phyloP scores from a whole-genome alignment of 1,140 invertebrate species.

The Tetragonula clypearis region DNA sequence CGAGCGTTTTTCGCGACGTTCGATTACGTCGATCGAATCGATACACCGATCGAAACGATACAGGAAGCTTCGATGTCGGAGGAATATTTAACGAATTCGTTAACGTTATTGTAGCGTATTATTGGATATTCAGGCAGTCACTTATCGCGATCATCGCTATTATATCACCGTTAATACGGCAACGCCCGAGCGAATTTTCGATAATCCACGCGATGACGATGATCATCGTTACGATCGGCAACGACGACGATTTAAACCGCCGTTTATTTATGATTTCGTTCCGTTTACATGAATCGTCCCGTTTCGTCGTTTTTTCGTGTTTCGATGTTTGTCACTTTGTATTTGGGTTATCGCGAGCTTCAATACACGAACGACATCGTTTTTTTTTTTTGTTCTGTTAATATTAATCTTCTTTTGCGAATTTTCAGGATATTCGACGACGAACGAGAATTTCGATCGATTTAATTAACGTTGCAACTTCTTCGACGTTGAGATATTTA shows the following conservation, averaged over 20 bases:
- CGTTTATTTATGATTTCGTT: not conserved
- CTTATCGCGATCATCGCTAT: slow-evolving; percentile 40
- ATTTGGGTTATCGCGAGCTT: no score
- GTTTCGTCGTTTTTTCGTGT: no score
- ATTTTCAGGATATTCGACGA: no score
- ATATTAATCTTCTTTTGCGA: no score
- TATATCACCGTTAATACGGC: not conserved
- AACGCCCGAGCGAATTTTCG: not conserved
- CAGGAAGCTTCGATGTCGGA: not conserved
- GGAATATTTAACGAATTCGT: slow-evolving; percentile 39
- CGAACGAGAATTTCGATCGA: no score
- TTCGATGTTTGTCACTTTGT: not conserved
- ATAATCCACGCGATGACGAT: not conserved
- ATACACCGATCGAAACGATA: slow-evolving; percentile 11
- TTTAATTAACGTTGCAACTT: no score
- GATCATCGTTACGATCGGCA: no score
- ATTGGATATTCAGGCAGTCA: slow-evolving; percentile 28
- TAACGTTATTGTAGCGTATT: slow-evolving; percentile 32
- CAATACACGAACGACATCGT: no score
- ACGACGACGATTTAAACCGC: no score
- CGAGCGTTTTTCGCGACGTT: not conserved
- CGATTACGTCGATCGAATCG: slow-evolving; percentile 34
- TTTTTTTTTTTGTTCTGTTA: no score
- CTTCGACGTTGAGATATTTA: no score
- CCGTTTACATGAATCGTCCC: no score